Base-by-base conservation (phyloP, 2,888 invertebrate species). In the Pantelozetes paolii region DNA sequence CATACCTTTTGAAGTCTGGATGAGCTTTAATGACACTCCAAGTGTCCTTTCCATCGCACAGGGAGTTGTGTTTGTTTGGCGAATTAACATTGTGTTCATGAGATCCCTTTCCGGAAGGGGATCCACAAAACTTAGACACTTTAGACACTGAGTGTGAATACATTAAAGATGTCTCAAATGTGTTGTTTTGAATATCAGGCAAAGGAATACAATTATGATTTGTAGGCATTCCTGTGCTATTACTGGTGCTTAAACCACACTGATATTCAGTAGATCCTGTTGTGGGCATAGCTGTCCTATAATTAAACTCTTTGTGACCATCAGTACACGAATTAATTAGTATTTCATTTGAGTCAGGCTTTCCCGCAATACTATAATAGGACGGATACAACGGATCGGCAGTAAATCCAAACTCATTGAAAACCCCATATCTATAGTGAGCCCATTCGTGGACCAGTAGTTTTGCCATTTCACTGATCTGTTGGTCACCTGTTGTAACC, bases 401-500 rank as follows among this genome's bases (percentile, higher is more conserved):
- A 54, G 82, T 81, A 79, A 85, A 87, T 1, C 88, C 88, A 75
- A 86, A 85, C 80, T 88, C 88, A 78, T 88, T 88, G 80, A 88
- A 89, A 3, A 88, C 85, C 2, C 89, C 89, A 82, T 88, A 89
- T 0, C 88, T 85, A 79, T 87, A 87, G 82, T 87, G 88, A 5
- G 87, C 86, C 85, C 88, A 88, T 79, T 88, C 86, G 78, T 86
- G 86, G 0, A 87, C 71, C 20, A 74, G 36, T n/a, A 54, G 75
- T 67, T 78, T 78, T 0, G 79, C 78, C 48, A 79, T 79, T 71
- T 80, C 79, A 57, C 71, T 57, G 18, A 28, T 28, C 6, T 57
- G 40, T 26, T 67, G 69, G 23, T 18, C 26, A 57, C 57, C 28
- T 8, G 20, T 28, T 13, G 42, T 45, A 26, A 77, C 18, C 48